phyloP scores from a whole-genome alignment of 1,140 invertebrate species.

The Diplogasteroides magnus region DNA sequence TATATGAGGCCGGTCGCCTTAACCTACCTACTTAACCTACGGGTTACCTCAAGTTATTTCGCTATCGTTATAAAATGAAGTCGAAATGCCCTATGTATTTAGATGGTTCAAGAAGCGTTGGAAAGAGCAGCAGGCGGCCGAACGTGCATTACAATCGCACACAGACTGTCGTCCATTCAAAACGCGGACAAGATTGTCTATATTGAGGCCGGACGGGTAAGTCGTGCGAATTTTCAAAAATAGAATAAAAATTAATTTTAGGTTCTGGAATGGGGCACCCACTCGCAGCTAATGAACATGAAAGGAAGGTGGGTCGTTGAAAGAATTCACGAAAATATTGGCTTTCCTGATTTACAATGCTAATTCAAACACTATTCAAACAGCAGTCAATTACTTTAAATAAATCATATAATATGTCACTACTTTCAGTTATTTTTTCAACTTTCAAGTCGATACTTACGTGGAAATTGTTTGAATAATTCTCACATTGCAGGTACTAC shows the following conservation, averaged over 20 bases:
- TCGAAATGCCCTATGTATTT: slow-evolving; percentile 5
- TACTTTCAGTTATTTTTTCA: neutral
- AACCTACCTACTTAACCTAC: no score
- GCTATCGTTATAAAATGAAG: no score
- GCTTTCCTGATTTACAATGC: no score
- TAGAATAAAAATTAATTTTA: neutral
- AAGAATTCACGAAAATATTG: no score
- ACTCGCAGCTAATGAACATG: slow-evolving; percentile 48
- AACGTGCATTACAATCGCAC: slow-evolving; percentile 60
- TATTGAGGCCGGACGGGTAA: slow-evolving; percentile 49
- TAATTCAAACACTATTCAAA: no score
- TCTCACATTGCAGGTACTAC: slow-evolving; percentile 36
- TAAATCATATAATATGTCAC: no score
- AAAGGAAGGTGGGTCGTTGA: slow-evolving; percentile 45
- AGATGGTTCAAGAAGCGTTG: slow-evolving; percentile 41
- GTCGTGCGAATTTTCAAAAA: neutral
- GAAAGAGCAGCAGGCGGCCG: slow-evolving; percentile 47
- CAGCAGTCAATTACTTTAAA: no score
- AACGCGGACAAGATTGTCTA: slow-evolving; percentile 55
- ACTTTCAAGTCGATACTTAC: neutral
- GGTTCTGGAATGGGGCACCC: slow-evolving; percentile 55
- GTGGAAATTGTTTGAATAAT: no score
- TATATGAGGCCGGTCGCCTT: no score
- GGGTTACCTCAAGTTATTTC: no score
- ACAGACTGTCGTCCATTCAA: slow-evolving; percentile 57